Evolutionary conservation across 2,797 vertebrate species (phyloP), one percentile per base, ranked within the genome.

Genomic region (Carduelis carduelis): DNA sequence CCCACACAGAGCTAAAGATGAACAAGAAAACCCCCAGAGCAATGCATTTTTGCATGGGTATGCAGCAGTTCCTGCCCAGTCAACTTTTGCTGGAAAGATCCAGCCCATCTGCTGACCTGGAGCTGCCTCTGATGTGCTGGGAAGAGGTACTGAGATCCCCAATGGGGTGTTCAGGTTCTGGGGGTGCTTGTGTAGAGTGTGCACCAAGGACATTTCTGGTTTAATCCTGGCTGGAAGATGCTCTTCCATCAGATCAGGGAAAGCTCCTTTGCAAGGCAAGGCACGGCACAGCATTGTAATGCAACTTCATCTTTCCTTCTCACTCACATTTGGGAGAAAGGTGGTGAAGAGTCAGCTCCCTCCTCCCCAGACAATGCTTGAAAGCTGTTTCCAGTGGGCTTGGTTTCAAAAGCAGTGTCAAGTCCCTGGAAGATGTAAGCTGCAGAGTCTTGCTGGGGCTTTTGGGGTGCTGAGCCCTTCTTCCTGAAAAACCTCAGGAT

Each of bases 1-100:
- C 83, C 89, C 85, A 68, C 82, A 43, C 59, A 86, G 83, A 81
- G 71, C 70, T 83, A 66, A 93, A 89, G 92, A 55, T 71, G 87
- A 96, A 93, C 76, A 90, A 89, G 95, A 84, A 91, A 91, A 78
- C 3, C 91, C 97, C 93, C 13, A 9, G 77, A 96, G 95, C 91
- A 3, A 74, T 65, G 43, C 78, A 84, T 98, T 98, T 97, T 97
- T 97, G 74, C 90, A 53, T 90, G 95, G 78, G 85, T 97, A 94
- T 83, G 94, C 72, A 92, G 79, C 82, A 83, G 90, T 96, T 97
- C 96, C 91, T 96, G 83, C 89, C 86, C 92, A 53, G 87, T 69
- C 53, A 47, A 50, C 75, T 93, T 52, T 81, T 49, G 43, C 56
- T 70, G 89, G 86, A 52, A 79, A 83, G 83, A 90, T 94, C 91